Conservation (phyloP, 2,888 invertebrate genomes). For the Hypselothyrea guttata region DNA sequence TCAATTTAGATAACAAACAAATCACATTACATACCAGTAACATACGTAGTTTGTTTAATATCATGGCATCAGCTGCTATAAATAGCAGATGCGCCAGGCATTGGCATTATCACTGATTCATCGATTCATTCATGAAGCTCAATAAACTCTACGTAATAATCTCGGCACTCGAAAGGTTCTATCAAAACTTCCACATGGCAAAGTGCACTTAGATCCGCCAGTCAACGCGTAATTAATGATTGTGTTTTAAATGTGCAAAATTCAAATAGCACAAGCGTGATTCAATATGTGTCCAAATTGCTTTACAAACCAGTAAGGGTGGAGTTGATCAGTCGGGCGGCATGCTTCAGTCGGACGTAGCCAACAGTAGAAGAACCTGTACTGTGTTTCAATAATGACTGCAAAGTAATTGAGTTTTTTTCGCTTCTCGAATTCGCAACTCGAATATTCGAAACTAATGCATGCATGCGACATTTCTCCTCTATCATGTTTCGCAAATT, state of each 20-base stretch:
- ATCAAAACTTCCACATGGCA: conserved; percentile 37
- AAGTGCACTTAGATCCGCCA: conserved; percentile 56
- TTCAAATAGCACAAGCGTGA: conserved; percentile 64
- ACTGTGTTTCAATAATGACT: no score
- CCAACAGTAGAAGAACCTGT: no score
- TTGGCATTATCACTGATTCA: conserved; percentile 45
- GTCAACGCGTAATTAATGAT: conserved; percentile 48
- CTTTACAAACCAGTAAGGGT: no score
- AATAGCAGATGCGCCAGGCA: conserved; percentile 57
- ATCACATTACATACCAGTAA: background rate
- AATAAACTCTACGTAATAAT: conserved; percentile 35
- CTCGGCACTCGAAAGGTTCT: conserved; percentile 34
- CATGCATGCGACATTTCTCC: no score
- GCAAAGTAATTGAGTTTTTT: no score
- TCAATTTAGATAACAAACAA: conserved; percentile 1
- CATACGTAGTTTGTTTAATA: conserved; percentile 16
- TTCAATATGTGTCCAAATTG: conserved; percentile 70
- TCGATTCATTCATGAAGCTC: conserved; percentile 61
- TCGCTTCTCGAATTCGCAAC: no score
- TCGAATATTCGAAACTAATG: no score
- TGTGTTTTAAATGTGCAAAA: conserved; percentile 21
- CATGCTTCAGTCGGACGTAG: no score
- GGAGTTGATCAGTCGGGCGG: no score
- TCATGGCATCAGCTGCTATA: conserved; percentile 56
- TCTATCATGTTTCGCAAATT: no score